Base-by-base conservation (phyloP, 2,113 vertebrate genomes). In the Pycnonotus jocosus region DNA sequence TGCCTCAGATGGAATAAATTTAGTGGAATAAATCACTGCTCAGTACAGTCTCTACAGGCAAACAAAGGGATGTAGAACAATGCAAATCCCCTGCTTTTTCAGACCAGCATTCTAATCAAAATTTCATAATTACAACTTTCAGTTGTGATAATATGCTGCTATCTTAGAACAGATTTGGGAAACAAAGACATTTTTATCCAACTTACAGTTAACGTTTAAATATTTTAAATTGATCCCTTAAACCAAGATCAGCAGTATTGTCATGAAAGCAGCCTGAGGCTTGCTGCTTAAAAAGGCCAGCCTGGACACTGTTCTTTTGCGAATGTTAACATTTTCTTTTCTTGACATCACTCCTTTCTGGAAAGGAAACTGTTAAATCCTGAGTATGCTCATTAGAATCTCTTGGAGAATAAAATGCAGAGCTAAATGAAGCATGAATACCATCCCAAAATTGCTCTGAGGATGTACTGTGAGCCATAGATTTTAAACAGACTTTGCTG, bases 401-500 rank as follows among this genome's bases (percentile, higher is more conserved):
- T 93, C 40, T 24, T 79, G 37, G 47, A 96, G 73, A 95, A 78
- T 25, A 78, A 92, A 92, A 90, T 53, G 72, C 15, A 86, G 56
- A 86, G 66, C 25, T 93, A 96, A 96, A 94, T 79, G 82, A 95
- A 95, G 88, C 92, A 76, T 81, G 88, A 93, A 92, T 81, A 77
- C 64, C 85, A 94, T 81, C 51, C n/a, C 45, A n/a, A 90, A 95
- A 86, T 90, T 92, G n/a, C 85, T 88, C 60, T 62, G 23, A 90
- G 64, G 37, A 84, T 69, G 25, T 40, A 81, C 45, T 86, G 7
- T 44, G 23, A 90, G 79, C 28, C 57, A 68, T 1, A 88, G 64
- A 74, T 83, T 86, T 90, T 47, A 90, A 90, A 88, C 10, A 60
- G 57, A n/a, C 51, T 94, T 95, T 90, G 51, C 79, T 92, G 74